Evolutionary conservation across 1,140 invertebrate species (phyloP).

Genomic region (Eupristina koningsbergeri): DNA sequence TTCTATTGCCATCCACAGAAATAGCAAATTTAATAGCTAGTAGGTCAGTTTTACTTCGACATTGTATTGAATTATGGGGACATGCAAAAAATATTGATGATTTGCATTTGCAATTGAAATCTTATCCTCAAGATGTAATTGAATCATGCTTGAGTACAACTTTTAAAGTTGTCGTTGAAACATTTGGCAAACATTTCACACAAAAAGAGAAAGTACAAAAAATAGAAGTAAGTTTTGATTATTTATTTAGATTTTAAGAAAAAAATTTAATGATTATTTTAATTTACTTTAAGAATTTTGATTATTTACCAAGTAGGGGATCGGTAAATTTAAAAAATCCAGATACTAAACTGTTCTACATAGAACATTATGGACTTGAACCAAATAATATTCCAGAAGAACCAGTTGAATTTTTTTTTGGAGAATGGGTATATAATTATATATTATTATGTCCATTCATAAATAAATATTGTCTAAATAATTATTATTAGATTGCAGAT

Average conservation of each 20-base stretch:
- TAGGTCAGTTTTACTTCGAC: slow-evolving; percentile 83
- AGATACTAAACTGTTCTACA: slow-evolving; percentile 83
- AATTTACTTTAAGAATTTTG: slow-evolving; percentile 77
- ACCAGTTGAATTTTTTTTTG: slow-evolving; percentile 87
- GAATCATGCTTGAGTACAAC: slow-evolving; percentile 76
- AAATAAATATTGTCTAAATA: slow-evolving; percentile 18
- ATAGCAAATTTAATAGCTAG: slow-evolving; percentile 79
- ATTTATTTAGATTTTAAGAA: slow-evolving; percentile 42
- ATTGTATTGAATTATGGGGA: slow-evolving; percentile 86
- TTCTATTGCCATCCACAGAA: slow-evolving; percentile 80
- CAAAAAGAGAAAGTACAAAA: slow-evolving; percentile 86
- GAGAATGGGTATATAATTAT: slow-evolving; percentile 81
- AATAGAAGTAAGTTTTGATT: slow-evolving; percentile 81
- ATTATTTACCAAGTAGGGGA: slow-evolving; percentile 86
- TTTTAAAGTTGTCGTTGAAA: slow-evolving; percentile 90
- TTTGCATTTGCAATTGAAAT: slow-evolving; percentile 79
- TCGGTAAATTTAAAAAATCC: slow-evolving; percentile 87
- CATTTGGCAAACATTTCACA: slow-evolving; percentile 88
- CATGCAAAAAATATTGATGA: slow-evolving; percentile 74
- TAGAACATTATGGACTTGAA: slow-evolving; percentile 91
- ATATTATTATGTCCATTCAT: slow-evolving; percentile 36
- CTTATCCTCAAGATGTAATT: slow-evolving; percentile 73
- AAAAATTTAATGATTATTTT: slow-evolving; percentile 51
- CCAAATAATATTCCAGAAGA: slow-evolving; percentile 81
- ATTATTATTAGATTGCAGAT: slow-evolving; percentile 78